Conservation (phyloP, 2,797 vertebrate species). For the Cetoscarus ocellatus region DNA sequence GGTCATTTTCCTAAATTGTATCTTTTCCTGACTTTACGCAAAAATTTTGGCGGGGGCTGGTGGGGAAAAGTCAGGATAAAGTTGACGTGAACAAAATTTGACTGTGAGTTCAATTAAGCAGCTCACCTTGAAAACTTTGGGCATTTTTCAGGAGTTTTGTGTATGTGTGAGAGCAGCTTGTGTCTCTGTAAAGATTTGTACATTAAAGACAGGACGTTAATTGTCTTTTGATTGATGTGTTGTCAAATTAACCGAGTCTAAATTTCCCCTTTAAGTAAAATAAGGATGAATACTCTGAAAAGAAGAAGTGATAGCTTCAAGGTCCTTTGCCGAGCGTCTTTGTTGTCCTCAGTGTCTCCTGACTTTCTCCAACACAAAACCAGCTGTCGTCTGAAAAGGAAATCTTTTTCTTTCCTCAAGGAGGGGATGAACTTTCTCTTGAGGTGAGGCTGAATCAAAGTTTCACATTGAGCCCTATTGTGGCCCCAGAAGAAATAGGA, state of each 20-base stretch:
- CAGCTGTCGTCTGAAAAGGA: slow-evolving; percentile 85
- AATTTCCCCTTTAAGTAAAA: slow-evolving; percentile 63
- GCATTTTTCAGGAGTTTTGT: too few species aligned
- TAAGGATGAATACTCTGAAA: slow-evolving; percentile 68
- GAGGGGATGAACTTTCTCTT: slow-evolving; percentile 74
- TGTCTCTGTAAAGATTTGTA: not conserved
- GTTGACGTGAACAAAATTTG: too few species aligned
- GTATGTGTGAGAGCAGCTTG: not conserved
- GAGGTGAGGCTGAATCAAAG: slow-evolving; percentile 83
- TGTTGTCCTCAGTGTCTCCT: slow-evolving; percentile 78
- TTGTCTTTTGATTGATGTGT: slow-evolving; percentile 69
- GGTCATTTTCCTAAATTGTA: too few species aligned
- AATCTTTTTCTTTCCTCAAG: slow-evolving; percentile 68
- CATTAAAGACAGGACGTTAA: slow-evolving; percentile 20
- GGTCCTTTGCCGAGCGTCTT: slow-evolving; percentile 70
- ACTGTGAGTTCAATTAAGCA: too few species aligned
- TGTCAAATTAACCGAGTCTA: slow-evolving; percentile 70
- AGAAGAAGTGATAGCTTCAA: slow-evolving; percentile 70
- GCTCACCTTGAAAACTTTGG: too few species aligned
- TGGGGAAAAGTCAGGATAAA: too few species aligned
- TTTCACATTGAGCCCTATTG: slow-evolving; percentile 85
- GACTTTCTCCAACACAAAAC: slow-evolving; percentile 84
- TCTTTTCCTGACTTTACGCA: too few species aligned
- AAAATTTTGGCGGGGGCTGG: too few species aligned
- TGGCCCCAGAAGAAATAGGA: slow-evolving; percentile 77